phyloP scores from a whole-genome alignment of 1,140 invertebrate genomes.

The Microplitis demolitor region DNA sequence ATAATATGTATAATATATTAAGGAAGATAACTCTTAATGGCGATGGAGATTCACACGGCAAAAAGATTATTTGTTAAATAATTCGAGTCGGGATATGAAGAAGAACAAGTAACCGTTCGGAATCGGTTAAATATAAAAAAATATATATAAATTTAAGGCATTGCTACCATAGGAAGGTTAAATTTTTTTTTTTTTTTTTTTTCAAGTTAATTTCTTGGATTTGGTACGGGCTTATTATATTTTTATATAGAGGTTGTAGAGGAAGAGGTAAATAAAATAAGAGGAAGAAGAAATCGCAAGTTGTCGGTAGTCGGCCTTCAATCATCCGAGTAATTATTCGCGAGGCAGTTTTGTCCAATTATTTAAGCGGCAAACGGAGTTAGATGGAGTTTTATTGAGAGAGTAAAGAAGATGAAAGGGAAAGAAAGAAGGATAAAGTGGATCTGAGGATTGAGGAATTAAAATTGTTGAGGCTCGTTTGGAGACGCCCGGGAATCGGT shows the following conservation, averaged over 20 bases:
- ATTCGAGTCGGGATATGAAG: too few relatives aligned
- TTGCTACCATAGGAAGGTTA: too few relatives aligned
- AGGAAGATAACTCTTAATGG: too few relatives aligned
- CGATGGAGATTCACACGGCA: too few relatives aligned
- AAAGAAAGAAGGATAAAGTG: slow-evolving; percentile 3
- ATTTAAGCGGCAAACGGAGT: slow-evolving; percentile 32
- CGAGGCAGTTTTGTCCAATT: slow-evolving; percentile 43
- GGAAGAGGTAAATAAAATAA: too few relatives aligned
- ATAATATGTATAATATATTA: too few relatives aligned
- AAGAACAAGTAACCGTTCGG: too few relatives aligned
- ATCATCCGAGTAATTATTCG: slow-evolving; percentile 44
- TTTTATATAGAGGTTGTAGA: too few relatives aligned
- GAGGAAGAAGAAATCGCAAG: background rate
- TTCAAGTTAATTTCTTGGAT: background rate
- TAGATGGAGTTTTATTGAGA: background rate
- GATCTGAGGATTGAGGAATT: slow-evolving; percentile 46
- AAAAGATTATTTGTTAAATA: too few relatives aligned
- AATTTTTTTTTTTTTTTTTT: background rate
- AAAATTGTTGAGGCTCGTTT: slow-evolving; percentile 45
- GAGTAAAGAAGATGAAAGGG: background rate
- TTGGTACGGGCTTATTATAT: background rate
- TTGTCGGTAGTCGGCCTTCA: slow-evolving; percentile 20
- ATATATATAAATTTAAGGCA: too few relatives aligned
- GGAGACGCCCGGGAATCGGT: slow-evolving; percentile 20
- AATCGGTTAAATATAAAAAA: too few relatives aligned